These are phyloP conservation scores for Fragum whitleyi DNA, from an alignment of 2,888 invertebrate species.

Conservation along the genomic window DNA sequence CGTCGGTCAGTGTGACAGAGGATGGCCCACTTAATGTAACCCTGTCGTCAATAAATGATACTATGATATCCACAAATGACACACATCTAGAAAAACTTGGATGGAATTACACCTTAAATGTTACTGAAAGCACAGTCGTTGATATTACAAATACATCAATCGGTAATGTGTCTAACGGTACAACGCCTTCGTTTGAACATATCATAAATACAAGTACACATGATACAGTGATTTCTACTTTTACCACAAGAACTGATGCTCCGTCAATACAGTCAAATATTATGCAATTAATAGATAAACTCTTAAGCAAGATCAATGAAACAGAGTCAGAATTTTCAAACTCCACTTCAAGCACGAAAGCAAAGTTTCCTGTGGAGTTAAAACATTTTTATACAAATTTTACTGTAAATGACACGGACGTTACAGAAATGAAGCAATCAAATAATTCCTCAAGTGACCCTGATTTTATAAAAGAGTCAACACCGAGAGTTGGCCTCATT, in stretches of 20 bases:
- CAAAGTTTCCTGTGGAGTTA: not conserved
- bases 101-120: not conserved
- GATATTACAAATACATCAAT: not conserved
- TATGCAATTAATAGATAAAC: not conserved
- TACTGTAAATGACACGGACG: not conserved
- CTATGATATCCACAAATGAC: no score
- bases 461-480: not conserved
- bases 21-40: no score
- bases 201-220: not conserved
- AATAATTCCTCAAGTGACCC: not conserved
- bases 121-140: not conserved
- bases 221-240: not conserved
- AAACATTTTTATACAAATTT: not conserved
- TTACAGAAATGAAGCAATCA: not conserved
- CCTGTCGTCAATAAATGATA: no score
- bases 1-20: no score
- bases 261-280: not conserved
- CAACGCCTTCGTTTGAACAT: not conserved
- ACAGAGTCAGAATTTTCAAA: not conserved
- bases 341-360: not conserved
- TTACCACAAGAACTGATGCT: not conserved
- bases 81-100: no score
- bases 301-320: not conserved
- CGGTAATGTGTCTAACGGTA: not conserved
- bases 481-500: not conserved